Evolutionary conservation across 1,140 invertebrate genomes (phyloP).

Genomic region (Luehdorfia chinensis): DNA sequence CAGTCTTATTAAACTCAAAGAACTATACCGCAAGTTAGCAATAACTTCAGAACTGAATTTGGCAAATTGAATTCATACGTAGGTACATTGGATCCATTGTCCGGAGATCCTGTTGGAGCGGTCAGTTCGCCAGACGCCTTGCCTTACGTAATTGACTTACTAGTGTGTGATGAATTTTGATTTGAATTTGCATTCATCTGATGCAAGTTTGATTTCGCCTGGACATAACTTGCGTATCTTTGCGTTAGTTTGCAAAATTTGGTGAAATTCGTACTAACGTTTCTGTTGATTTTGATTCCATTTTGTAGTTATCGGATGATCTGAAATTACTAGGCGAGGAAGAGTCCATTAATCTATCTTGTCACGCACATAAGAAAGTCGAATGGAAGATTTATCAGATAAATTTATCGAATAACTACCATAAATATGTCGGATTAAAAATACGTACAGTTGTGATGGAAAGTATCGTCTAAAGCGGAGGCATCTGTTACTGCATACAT

Average conservation of each 20-base stretch:
- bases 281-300: no score
- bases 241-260: background rate
- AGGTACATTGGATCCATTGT: constrained; percentile 23
- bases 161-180: constrained; percentile 45
- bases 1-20: constrained; percentile 14
- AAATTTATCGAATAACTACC: no score
- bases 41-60: constrained; percentile 22
- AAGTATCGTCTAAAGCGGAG: no score
- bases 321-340: no score
- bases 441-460: no score
- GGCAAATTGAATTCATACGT: constrained; percentile 27
- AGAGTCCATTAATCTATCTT: no score
- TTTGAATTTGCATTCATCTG: constrained; percentile 35
- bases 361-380: no score
- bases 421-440: no score
- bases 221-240: constrained; percentile 13
- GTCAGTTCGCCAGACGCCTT: constrained; percentile 22
- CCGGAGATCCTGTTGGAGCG: constrained; percentile 2
- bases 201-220: constrained; percentile 8
- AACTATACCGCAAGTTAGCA: constrained; percentile 15
- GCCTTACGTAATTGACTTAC: constrained; percentile 33
- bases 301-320: no score
- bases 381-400: no score
- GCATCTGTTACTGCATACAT: no score
- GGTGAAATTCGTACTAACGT: no score